Percentiles rank a stretch among this genome's conserved stretches.
Evolutionary conservation across 2,113 vertebrate species (phyloP).

Genomic region (Amblyornis subalaris): DNA sequence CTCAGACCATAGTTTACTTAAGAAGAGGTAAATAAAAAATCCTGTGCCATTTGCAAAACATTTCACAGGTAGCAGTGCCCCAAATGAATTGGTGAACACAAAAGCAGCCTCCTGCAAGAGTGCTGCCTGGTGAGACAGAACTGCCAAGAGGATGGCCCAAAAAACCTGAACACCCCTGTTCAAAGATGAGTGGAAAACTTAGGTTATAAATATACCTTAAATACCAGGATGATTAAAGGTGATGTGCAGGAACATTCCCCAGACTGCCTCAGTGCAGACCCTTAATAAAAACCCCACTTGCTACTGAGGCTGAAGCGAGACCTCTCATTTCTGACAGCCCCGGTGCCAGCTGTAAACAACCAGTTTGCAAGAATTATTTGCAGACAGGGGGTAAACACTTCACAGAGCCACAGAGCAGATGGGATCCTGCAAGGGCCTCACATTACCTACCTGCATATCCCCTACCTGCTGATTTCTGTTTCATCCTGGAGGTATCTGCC

Average conservation of each 20-base stretch:
- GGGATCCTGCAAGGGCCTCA: not conserved
- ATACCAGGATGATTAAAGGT: not conserved
- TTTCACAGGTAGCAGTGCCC: not conserved
- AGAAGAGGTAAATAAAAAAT: not conserved
- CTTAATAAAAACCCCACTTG: not conserved
- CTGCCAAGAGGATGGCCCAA: not conserved
- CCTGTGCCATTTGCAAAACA: not conserved
- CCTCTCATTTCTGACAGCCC: not conserved
- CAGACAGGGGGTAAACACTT: not conserved
- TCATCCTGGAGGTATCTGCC: not conserved
- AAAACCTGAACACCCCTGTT: not conserved
- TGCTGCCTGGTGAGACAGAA: not conserved
- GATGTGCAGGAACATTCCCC: not conserved
- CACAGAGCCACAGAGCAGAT: not conserved
- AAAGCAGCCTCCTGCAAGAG: not conserved
- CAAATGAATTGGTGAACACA: not conserved
- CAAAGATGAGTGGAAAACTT: not conserved
- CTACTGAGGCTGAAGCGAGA: not conserved
- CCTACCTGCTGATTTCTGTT: not conserved
- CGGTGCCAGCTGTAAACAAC: not conserved
- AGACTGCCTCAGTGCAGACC: not conserved
- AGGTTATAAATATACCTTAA: not conserved
- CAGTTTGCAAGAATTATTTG: not conserved
- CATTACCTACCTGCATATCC: not conserved
- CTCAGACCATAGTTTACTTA: not conserved